These are phyloP conservation scores for Mus pahari DNA, from an alignment of 2,113 vertebrate species.

Conservation along the genomic window DNA sequence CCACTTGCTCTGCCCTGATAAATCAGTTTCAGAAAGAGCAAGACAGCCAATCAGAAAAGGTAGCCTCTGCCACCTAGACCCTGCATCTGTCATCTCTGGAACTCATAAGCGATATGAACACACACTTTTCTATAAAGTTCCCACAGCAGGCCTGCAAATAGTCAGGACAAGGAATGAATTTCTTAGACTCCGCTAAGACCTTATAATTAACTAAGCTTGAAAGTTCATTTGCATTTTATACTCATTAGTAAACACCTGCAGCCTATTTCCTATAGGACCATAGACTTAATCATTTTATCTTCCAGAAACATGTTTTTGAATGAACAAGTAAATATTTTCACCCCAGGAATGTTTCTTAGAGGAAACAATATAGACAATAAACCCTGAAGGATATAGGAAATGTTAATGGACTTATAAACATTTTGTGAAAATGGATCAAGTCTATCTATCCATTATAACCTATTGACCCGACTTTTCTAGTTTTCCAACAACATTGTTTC, in stretches of 20 bases:
- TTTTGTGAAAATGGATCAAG: conserved; percentile 57
- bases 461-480: conserved; percentile 30
- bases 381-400: neutral
- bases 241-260: conserved; percentile 18
- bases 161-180: neutral
- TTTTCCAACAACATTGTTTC: conserved; percentile 47
- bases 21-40: conserved; percentile 86
- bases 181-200: neutral
- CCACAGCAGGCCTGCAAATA: conserved; percentile 72
- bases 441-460: conserved; percentile 22
- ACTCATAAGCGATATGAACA: conserved; percentile 70
- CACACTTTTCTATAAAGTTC: conserved; percentile 73
- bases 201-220: conserved; percentile 7
- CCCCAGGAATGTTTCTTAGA: conserved; percentile 20
- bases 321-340: conserved; percentile 30
- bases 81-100: conserved; percentile 68
- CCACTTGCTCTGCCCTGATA: conserved; percentile 78
- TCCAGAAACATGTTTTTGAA: conserved; percentile 51
- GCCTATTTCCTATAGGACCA: conserved; percentile 17
- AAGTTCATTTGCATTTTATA: conserved; percentile 43
- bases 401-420: conserved; percentile 33
- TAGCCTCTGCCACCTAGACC: conserved; percentile 76
- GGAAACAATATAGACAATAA: conserved; percentile 36
- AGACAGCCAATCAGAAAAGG: conserved; percentile 83
- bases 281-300: conserved; percentile 49